Conservation (phyloP, 2,797 vertebrate species). For the Lepus oiostolus region DNA sequence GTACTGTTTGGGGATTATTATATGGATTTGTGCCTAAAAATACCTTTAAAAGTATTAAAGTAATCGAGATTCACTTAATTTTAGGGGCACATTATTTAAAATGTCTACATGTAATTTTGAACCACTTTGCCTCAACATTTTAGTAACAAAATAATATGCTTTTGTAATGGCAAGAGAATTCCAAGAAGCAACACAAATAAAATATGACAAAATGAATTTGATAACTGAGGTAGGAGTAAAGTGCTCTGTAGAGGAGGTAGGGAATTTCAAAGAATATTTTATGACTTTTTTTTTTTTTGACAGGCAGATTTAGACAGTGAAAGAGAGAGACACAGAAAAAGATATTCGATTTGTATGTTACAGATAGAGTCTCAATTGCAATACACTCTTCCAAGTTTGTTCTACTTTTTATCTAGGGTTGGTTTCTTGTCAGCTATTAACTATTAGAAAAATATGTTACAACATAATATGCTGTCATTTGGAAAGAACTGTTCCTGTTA, state of each 20-base stretch:
- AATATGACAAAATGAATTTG: not conserved
- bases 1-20: not conserved
- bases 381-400: not conserved
- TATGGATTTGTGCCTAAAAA: not conserved
- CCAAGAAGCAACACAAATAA: not conserved
- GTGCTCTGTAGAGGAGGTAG: not conserved
- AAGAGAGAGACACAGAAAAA: no score
- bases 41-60: not conserved
- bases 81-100: not conserved
- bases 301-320: no score
- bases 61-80: not conserved
- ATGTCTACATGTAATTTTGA: not conserved
- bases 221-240: not conserved
- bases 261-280: no score
- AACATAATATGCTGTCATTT: fast-evolving
- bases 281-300: no score
- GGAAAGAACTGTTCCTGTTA: not conserved
- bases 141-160: not conserved
- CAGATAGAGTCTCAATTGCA: not conserved
- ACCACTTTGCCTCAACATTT: not conserved
- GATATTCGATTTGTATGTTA: fast-evolving
- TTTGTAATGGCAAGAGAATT: not conserved
- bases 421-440: not conserved
- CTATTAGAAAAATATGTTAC: not conserved
- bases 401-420: not conserved